These are phyloP conservation scores for Capromys pilorides DNA, from an alignment of 2,797 vertebrate species.

Conservation along the genomic window DNA sequence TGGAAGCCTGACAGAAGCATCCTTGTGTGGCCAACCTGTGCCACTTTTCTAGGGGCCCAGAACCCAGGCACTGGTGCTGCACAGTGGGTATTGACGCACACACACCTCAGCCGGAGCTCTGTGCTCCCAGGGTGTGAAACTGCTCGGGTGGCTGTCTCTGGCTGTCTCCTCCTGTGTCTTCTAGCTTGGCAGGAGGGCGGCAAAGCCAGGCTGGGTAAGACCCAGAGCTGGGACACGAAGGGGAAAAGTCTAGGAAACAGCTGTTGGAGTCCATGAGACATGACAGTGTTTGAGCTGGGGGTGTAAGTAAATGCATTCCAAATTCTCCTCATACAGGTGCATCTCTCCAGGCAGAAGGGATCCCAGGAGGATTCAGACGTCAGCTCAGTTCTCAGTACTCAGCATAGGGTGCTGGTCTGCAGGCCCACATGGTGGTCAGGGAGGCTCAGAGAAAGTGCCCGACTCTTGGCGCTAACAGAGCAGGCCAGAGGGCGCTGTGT, in stretches of 20 bases:
- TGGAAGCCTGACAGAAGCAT: neutral
- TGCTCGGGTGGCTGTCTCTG: neutral
- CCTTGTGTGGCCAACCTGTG: neutral
- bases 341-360: neutral
- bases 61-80: neutral
- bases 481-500: neutral
- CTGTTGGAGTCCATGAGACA: neutral
- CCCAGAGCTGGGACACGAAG: neutral
- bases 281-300: neutral
- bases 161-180: neutral
- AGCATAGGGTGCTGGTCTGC: neutral
- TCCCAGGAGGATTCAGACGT: neutral
- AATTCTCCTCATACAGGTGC: neutral
- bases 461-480: neutral
- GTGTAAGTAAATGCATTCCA: neutral
- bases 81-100: neutral
- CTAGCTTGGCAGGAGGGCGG: neutral
- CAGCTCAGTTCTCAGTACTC: neutral
- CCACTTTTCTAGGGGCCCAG: neutral
- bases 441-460: neutral
- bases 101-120: neutral
- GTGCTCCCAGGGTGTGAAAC: neutral
- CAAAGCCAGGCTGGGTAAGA: neutral
- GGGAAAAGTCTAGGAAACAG: neutral
- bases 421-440: rapidly evolving